A percentile compares a stretch with the other conserved stretches of the same genome.
phyloP scores from a whole-genome alignment of 2,888 invertebrate genomes.

The Zaprionus lineosus region DNA sequence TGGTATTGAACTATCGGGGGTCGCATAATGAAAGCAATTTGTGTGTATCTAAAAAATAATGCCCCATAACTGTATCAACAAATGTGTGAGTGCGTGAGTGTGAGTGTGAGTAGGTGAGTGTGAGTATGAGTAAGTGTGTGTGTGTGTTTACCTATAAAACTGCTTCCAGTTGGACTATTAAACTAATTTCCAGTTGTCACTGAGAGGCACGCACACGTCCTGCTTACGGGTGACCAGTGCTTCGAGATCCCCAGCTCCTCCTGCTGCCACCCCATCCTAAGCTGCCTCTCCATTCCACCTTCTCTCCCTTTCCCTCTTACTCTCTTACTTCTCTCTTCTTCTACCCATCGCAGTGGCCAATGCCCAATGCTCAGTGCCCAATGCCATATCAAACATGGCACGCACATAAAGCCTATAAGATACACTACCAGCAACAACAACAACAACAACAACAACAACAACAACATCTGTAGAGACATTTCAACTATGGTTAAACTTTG shows the following conservation, averaged over 20 bases:
- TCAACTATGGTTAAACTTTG: slow-evolving; percentile 58
- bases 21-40: slow-evolving; percentile 56
- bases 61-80: slow-evolving; percentile 68
- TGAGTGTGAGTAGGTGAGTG: too few relatives aligned
- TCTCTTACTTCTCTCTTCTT: too few relatives aligned
- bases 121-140: too few relatives aligned
- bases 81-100: slow-evolving; percentile 21
- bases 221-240: slow-evolving; percentile 1
- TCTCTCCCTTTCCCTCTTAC: too few relatives aligned
- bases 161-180: slow-evolving; percentile 68
- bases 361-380: too few relatives aligned
- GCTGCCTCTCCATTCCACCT: not conserved
- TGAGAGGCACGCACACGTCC: slow-evolving; percentile 66
- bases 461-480: slow-evolving; percentile 28
- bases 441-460: slow-evolving; percentile 11
- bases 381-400: slow-evolving; percentile 33
- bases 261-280: not conserved
- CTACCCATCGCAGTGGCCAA: too few relatives aligned
- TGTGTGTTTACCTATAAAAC: slow-evolving; percentile 49
- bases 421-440: slow-evolving; percentile 19
- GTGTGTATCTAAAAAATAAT: slow-evolving; percentile 62
- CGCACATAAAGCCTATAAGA: slow-evolving; percentile 39
- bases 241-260: too few relatives aligned
- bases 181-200: slow-evolving; percentile 78
- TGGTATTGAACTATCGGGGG: slow-evolving; percentile 39